Conservation (phyloP, 2,888 invertebrate genomes). For the Yponomeuta plumbellus region DNA sequence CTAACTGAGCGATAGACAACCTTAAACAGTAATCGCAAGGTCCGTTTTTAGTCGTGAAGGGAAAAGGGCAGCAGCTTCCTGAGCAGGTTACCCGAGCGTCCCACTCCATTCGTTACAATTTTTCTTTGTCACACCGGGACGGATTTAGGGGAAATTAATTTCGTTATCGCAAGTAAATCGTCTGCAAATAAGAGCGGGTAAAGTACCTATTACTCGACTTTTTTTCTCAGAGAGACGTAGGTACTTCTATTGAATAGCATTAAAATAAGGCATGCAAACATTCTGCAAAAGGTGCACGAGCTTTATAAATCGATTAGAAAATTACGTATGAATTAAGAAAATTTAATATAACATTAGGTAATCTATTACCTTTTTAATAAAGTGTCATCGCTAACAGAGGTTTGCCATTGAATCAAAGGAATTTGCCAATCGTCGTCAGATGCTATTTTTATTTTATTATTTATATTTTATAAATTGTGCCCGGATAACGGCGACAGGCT, state of each 20-base stretch:
- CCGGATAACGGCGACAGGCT: no score
- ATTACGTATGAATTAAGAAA: no score
- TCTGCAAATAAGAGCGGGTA: conserved; percentile 19
- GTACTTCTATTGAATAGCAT: no score
- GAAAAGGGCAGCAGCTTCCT: not conserved
- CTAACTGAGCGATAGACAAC: not conserved
- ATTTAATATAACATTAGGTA: not conserved
- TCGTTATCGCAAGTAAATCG: conserved; percentile 28
- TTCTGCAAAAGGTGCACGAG: no score
- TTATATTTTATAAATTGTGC: no score
- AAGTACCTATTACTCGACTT: not conserved
- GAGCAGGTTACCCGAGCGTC: conserved; percentile 39
- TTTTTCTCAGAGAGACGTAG: not conserved
- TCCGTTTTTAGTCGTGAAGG: not conserved
- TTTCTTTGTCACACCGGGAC: conserved; percentile 70
- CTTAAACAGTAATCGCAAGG: not conserved
- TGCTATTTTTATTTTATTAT: no score
- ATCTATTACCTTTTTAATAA: not conserved
- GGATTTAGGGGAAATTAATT: conserved; percentile 65
- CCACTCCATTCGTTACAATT: conserved; percentile 68
- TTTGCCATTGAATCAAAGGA: not conserved
- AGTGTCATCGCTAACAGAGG: not conserved
- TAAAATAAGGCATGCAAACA: no score
- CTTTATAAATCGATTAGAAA: no score
- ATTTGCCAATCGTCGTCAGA: no score